Evolutionary conservation across 2,113 vertebrate genomes (phyloP), one percentile per base, ranked within the genome.

Genomic region (Xiphorhynchus elegans): DNA sequence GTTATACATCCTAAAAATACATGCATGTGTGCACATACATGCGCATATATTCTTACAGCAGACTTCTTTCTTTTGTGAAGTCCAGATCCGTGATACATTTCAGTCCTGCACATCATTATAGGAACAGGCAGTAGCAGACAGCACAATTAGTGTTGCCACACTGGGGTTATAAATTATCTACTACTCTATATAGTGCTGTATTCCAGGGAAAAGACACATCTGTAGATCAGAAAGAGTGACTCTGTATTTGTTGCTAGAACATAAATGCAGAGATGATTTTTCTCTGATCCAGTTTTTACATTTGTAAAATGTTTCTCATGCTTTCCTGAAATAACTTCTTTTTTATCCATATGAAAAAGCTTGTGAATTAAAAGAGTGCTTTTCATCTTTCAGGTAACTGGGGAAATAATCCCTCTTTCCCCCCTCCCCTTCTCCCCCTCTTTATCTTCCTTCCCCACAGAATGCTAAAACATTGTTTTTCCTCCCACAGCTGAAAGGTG

Each of bases 371-470:
- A 59, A 96, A 92, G 70, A 75, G 53, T 11, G 40, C 58, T 93
- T 97, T 95, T 96, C 69, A 93, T 97, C 93, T 95, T 94, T 55
- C 81, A 95, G 90, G 83, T 96, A 96, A 79, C 77, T 62, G 73
- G 86, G 55, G 60, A 96, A 97, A 95, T 78, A 88, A 84, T 79
- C 50, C 72, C 85, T 84, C 89, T 93, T 37, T 44, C 44, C 55
- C 20, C 33, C 10, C 42, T 80, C 49, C 19, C 3, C 23, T 91
- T 84, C 56, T 82, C 23, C 11, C 49, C 7, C 9, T 64, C 68
- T 66, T 77, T 90, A 90, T 87, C 89, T 90, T 78, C 52, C 39
- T 37, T 95, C 58, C 69, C 73, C 44, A 69, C 84, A 64, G 84
- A 94, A 91, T 66, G 53, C 58, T 79, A 60, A 92, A 89, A 52